These are phyloP conservation scores for Paedocypris sp. DNA, from an alignment of 2,113 vertebrate genomes.

Conservation along the genomic window DNA sequence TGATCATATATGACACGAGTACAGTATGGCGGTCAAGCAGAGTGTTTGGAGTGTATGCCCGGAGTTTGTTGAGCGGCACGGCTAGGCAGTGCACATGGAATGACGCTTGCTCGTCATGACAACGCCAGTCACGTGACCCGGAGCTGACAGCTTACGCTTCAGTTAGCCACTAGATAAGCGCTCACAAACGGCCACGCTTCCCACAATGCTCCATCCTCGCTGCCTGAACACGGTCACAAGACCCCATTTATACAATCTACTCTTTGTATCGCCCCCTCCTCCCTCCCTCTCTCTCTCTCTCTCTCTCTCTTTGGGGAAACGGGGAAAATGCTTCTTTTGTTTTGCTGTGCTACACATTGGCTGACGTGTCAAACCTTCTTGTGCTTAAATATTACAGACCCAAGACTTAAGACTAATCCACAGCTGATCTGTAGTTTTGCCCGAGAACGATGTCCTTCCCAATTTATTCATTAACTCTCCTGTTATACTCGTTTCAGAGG, in stretches of 20 bases:
- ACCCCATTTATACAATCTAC: conserved; percentile 55
- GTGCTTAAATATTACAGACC: neutral
- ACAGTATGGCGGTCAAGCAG: too few relatives aligned
- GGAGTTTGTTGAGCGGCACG: conserved; percentile 3
- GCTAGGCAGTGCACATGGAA: conserved; percentile 11
- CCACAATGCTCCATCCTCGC: conserved; percentile 22
- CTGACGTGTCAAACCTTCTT: neutral
- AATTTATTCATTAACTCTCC: too few relatives aligned
- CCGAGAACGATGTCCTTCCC: too few relatives aligned
- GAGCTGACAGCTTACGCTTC: conserved; percentile 29
- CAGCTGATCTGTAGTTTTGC: too few relatives aligned
- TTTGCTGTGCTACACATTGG: conserved; percentile 5
- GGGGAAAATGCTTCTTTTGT: conserved; percentile 30
- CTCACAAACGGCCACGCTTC: conserved; percentile 3
- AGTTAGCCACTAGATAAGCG: conserved; percentile 28
- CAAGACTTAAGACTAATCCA: too few relatives aligned
- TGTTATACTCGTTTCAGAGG: too few relatives aligned
- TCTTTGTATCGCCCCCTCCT: conserved; percentile 47
- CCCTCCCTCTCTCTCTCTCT: conserved; percentile 13
- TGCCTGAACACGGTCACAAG: conserved; percentile 54
- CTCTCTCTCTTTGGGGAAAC: neutral
- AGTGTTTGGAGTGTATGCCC: too few relatives aligned
- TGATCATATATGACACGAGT: too few relatives aligned
- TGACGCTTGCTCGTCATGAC: conserved; percentile 36
- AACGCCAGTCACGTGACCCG: conserved; percentile 41